Evolutionary conservation across 2,113 vertebrate species (phyloP), one percentile per base, ranked within the genome.

Genomic region (Smithornis capensis): DNA sequence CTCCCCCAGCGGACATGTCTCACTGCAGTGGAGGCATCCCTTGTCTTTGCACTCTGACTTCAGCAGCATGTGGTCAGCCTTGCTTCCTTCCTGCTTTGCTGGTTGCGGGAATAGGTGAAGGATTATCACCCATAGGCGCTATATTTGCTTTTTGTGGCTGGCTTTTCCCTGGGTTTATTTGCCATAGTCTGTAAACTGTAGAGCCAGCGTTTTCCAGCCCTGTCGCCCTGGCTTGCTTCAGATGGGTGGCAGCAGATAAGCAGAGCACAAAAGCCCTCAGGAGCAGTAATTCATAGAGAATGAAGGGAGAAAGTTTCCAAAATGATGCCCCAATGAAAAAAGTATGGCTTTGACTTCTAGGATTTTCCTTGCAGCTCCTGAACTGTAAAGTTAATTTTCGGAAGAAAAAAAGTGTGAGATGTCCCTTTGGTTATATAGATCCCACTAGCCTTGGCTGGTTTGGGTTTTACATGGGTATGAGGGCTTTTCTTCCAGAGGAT

Each of bases 211-310:
- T 92, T 94, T 87, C 87, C 11, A 1, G n/a, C 74, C 69, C 79
- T 1, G 6, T 22, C 4, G 4, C 25, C 71, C 73, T 53, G 87
- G 53, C 45, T 62, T 69, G 76, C 80, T 73, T 76, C 5, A n/a
- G 35, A 38, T 31, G 80, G 80, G 38, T 87, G 87, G 76, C 64
- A 74, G 87, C 65, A 21, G 89, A 90, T 83, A 69, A 89, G 59
- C 87, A 62, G 80, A 74, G n/a, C 50, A 81, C 28, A 83, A 57
- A 74, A 90, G n/a, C 53, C 28, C 70, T 90, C 38, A 27, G 50
- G 15, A 81, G 22, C 9, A 10, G 47, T 21, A 87, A 74, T 71
- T 87, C 35, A 33, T 19, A 17, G 38, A 49, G 40, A 63, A n/a
- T 0, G 0, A 57, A 65, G 47, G 29, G 60, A 71, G 69, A 59